Evolutionary conservation across 2,113 vertebrate species (phyloP).

Genomic region (Odontophorus gujanensis): DNA sequence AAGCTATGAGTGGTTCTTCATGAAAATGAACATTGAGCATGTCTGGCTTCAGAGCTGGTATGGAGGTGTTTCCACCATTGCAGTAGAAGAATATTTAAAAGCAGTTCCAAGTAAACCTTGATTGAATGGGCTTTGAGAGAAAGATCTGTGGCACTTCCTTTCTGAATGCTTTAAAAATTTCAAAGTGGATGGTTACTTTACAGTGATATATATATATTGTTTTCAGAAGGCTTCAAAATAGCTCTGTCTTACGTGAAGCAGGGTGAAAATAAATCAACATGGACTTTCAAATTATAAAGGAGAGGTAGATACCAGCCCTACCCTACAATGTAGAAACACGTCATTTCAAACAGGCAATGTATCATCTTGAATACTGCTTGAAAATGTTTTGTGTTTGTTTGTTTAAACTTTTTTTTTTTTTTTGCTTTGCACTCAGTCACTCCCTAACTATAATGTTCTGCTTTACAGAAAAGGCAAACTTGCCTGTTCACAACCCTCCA

Average conservation of each 20-base stretch:
- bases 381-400: constrained; percentile 47
- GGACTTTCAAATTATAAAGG: constrained; percentile 44
- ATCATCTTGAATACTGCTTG: constrained; percentile 29
- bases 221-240: constrained; percentile 6
- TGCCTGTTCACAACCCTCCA: constrained; percentile 1
- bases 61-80: constrained; percentile 70
- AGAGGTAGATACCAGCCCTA: constrained; percentile 11
- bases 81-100: constrained; percentile 82
- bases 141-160: neutral
- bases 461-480: constrained; percentile 50
- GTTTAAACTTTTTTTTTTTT: constrained; percentile 35
- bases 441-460: constrained; percentile 39
- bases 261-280: neutral
- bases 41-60: constrained; percentile 83
- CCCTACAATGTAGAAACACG: constrained; percentile 12
- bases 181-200: neutral
- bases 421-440: constrained; percentile 14
- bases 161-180: constrained; percentile 3
- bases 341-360: constrained; percentile 6
- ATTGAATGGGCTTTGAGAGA: constrained; percentile 21
- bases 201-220: neutral
- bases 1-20: constrained; percentile 82
- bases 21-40: constrained; percentile 82
- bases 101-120: constrained; percentile 73
- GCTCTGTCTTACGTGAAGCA: neutral